A percentile compares a stretch with the other conserved stretches of the same genome.
Conservation (phyloP, 2,113 vertebrate species). For the Saccopteryx bilineata region DNA sequence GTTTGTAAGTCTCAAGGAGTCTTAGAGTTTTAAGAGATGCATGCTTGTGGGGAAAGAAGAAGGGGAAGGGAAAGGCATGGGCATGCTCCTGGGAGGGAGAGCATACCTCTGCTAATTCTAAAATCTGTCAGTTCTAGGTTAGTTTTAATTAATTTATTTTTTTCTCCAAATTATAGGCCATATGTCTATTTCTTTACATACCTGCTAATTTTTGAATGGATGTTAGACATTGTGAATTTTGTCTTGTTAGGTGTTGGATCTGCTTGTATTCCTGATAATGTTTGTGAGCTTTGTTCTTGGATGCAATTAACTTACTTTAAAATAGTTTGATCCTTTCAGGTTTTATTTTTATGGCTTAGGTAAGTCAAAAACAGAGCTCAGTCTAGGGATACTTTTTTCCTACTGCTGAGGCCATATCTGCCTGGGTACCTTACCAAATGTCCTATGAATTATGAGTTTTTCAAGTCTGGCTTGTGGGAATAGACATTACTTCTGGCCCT, state of each 20-base stretch:
- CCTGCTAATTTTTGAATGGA: background rate
- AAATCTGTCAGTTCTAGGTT: background rate
- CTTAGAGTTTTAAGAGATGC: no score
- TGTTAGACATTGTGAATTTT: background rate
- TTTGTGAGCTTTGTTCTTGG: background rate
- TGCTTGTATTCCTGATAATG: background rate
- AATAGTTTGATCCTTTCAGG: background rate
- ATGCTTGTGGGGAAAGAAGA: no score
- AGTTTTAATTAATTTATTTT: background rate
- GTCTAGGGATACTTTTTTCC: conserved; percentile 12
- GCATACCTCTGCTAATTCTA: no score
- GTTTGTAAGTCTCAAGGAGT: no score
- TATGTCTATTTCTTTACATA: background rate
- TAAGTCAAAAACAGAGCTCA: background rate
- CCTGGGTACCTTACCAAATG: background rate
- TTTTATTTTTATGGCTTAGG: background rate
- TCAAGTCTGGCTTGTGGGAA: background rate
- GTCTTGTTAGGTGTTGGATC: background rate
- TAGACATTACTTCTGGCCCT: background rate
- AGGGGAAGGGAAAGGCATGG: no score
- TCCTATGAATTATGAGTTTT: background rate
- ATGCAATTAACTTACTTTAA: background rate
- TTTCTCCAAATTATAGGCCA: background rate
- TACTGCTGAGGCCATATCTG: background rate
- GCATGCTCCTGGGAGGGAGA: no score